phyloP scores from a whole-genome alignment of 2,888 invertebrate genomes.

The Congeria kusceri region DNA sequence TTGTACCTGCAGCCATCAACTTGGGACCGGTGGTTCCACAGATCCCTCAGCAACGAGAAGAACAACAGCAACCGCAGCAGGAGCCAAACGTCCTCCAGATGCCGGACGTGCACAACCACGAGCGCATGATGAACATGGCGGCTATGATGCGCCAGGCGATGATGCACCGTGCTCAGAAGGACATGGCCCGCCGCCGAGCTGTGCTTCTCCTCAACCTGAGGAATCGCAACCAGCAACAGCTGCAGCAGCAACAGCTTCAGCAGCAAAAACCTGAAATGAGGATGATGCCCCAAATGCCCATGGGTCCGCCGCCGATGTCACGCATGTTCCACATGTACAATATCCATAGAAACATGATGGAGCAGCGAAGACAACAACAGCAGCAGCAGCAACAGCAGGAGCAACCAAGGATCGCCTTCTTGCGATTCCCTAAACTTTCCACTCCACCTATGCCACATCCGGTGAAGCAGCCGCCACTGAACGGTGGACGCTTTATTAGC shows the following conservation, averaged over 20 bases:
- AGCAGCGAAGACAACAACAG: background rate
- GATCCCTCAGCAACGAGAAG: too few species aligned
- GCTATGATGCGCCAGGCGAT: conserved; percentile 45
- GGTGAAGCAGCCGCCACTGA: conserved; percentile 33
- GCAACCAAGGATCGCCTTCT: conserved; percentile 32
- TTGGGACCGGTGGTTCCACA: too few species aligned
- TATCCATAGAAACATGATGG: conserved; percentile 1
- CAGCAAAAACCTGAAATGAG: background rate
- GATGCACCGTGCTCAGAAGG: conserved; percentile 39
- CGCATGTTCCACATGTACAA: conserved; percentile 38
- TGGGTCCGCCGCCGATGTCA: conserved; percentile 18
- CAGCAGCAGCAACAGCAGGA: background rate
- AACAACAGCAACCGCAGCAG: too few species aligned
- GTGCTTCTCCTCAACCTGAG: conserved; percentile 33
- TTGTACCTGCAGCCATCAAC: too few species aligned
- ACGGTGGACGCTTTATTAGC: conserved; percentile 25
- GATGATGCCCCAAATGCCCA: conserved; percentile 1
- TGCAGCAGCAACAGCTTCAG: conserved; percentile 12
- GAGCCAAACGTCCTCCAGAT: conserved; percentile 4
- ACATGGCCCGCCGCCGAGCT: conserved; percentile 36
- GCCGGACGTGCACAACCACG: conserved; percentile 5
- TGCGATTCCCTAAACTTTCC: conserved; percentile 26
- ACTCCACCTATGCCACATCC: conserved; percentile 44
- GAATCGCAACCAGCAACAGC: conserved; percentile 2
- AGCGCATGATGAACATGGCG: conserved; percentile 44